Evolutionary conservation across 1,140 invertebrate species (phyloP).

Genomic region (Diuraphis noxia): DNA sequence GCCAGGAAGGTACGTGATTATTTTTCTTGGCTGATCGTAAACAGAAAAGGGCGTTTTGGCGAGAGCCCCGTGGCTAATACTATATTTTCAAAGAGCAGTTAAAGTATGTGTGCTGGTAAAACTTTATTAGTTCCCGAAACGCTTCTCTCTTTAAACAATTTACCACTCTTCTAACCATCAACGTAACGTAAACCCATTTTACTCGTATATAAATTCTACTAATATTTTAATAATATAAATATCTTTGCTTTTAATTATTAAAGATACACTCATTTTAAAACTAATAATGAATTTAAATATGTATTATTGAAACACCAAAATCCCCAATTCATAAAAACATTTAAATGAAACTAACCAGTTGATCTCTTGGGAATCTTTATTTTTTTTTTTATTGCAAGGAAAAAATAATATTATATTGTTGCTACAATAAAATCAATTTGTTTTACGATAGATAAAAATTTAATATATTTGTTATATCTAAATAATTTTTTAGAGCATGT

Average conservation of each 20-base stretch:
- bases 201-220: not conserved
- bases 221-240: not conserved
- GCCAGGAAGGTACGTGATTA: slow-evolving; percentile 25
- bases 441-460: not conserved
- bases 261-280: not conserved
- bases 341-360: not conserved
- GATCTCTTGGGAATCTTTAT: not conserved
- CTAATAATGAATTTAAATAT: not conserved
- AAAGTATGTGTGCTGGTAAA: slow-evolving; percentile 24
- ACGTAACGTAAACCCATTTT: not conserved
- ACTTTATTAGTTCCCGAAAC: slow-evolving; percentile 38
- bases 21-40: slow-evolving; percentile 45
- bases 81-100: slow-evolving; percentile 16
- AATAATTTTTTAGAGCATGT: not conserved
- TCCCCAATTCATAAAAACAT: not conserved
- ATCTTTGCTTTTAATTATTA: not conserved
- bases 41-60: slow-evolving; percentile 46
- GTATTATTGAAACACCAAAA: not conserved
- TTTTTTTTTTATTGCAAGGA: not conserved
- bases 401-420: not conserved
- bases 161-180: not conserved
- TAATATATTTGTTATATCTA: not conserved
- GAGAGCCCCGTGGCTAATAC: slow-evolving; percentile 3
- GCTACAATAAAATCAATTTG: not conserved
- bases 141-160: slow-evolving; percentile 12